Base-by-base conservation (phyloP, 2,113 vertebrate species). In the Pseudolaguvia tuberculata region DNA sequence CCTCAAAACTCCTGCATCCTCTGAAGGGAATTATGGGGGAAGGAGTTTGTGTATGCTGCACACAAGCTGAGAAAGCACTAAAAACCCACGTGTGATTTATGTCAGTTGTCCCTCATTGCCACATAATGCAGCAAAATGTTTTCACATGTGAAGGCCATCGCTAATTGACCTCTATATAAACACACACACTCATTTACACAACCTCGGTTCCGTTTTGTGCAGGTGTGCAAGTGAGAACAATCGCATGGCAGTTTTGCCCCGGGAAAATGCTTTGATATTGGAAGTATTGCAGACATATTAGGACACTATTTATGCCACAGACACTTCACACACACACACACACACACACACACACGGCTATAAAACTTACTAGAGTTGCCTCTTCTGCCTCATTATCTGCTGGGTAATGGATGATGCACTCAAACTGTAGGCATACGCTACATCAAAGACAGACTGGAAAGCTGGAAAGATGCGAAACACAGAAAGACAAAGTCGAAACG, bases 81-180 rank as follows among this genome's bases (percentile, higher is more conserved):
- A 20, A 55, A 11, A 50, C 15, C 50, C 39, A 58, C 14, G 9
- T 35, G 74, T 25, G 53, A 69, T 69, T 69, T 57, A 57, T 31
- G 65, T 25, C 29, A 29, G 56, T 72, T 59, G 29, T 27, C 69
- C 72, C 72, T 35, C 61, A 42, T n/a, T n/a, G 70, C 71, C 63
- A 77, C 59, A 47, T 63, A 75, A 78, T 77, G 68, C 78, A 61
- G 61, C 72, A 82, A 85, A 87, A 85, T 35, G 42, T 72, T 79
- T 79, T 71, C 85, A 86, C 77, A 74, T 85, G 85, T 70, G 78
- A 57, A 62, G 50, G 72, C 83, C 65, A 68, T 63, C 75, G 68
- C 53, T 85, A 67, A 79, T 83, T 81, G 83, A 67, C 71, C 78
- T 51, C 62, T 62, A 55, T 56, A 74, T 77, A 70, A 83, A 76